A percentile compares a stretch with the other conserved stretches of the same genome.
phyloP scores from a whole-genome alignment of 2,797 vertebrate species.

The Argya squamiceps region DNA sequence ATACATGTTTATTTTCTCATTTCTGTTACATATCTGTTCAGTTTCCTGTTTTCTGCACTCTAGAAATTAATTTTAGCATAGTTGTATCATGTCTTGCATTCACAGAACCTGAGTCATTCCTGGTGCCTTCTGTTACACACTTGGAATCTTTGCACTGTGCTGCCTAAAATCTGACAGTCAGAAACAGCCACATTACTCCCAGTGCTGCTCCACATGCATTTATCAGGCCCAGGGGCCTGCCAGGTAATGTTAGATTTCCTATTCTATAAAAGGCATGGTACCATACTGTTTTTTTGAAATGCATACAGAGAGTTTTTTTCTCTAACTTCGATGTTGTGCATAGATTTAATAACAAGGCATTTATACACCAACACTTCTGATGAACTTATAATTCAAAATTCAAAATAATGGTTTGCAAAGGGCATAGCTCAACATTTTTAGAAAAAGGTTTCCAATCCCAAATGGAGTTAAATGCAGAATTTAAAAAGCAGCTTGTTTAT shows the following conservation, averaged over 20 bases:
- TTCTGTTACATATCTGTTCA: neutral
- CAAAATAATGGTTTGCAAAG: neutral
- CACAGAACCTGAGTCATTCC: constrained; percentile 43
- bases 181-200: neutral
- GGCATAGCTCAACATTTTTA: neutral
- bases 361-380: neutral
- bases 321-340: neutral
- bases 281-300: neutral
- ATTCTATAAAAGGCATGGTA: neutral
- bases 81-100: constrained; percentile 10
- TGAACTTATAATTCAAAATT: neutral
- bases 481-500: neutral
- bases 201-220: neutral
- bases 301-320: rapidly evolving
- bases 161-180: neutral
- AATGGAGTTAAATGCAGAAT: neutral
- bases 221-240: neutral
- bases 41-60: constrained; percentile 44
- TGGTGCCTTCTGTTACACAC: constrained; percentile 39
- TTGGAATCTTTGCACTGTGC: constrained; percentile 29
- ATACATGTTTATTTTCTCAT: constrained; percentile 19
- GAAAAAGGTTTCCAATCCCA: neutral
- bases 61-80: constrained; percentile 42
- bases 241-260: neutral
- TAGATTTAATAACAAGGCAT: neutral